Percentiles rank a stretch among this genome's conserved stretches.
phyloP scores from a whole-genome alignment of 2,113 vertebrate species.

The Telmatochromis brichardi region DNA sequence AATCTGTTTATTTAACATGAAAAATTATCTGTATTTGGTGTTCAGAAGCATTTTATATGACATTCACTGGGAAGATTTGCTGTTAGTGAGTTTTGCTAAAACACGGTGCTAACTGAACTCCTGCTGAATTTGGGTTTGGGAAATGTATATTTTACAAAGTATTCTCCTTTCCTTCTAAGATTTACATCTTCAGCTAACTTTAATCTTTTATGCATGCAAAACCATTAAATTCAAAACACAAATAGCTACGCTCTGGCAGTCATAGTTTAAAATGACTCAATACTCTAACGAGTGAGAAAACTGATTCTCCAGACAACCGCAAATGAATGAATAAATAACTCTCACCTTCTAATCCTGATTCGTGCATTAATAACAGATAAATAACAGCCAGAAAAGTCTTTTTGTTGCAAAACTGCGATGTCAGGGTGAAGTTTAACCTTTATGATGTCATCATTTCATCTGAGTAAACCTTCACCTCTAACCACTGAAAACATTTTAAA shows the following conservation, averaged over 20 bases:
- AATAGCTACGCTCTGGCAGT: background rate
- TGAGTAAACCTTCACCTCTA: background rate
- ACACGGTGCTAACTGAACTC: background rate
- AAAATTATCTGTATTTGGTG: background rate
- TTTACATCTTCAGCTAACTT: background rate
- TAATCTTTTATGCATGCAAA: background rate
- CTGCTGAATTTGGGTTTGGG: background rate
- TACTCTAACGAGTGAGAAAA: background rate
- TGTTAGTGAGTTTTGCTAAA: background rate
- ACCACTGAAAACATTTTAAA: background rate
- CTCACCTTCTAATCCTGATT: background rate
- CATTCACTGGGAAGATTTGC: background rate
- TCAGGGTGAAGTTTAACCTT: accelerated
- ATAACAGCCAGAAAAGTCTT: background rate
- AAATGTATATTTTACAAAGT: background rate
- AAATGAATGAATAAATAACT: background rate
- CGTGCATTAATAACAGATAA: background rate
- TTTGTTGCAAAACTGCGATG: background rate
- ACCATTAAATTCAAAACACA: background rate
- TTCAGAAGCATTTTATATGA: background rate
- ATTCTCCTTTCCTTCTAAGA: background rate
- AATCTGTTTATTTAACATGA: background rate
- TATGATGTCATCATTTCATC: background rate
- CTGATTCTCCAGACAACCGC: background rate
- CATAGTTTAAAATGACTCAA: background rate